Evolutionary conservation across 2,113 vertebrate genomes (phyloP).

Genomic region (Calypte anna): DNA sequence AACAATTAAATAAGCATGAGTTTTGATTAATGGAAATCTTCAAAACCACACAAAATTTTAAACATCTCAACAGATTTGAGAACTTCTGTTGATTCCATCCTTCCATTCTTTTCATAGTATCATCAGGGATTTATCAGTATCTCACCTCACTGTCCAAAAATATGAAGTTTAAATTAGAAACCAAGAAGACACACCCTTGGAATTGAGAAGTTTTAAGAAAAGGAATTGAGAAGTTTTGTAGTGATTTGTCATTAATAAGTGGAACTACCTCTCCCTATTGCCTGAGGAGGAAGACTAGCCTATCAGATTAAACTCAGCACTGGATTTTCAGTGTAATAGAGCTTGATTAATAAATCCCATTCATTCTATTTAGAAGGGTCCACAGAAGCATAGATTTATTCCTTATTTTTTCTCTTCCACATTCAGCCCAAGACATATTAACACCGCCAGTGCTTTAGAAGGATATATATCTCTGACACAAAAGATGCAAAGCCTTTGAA

Average conservation of each 20-base stretch:
- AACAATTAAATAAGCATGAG: background rate
- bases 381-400: background rate
- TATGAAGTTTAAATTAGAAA: background rate
- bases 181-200: background rate
- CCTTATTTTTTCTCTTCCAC: background rate
- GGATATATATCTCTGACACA: background rate
- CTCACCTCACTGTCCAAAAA: background rate
- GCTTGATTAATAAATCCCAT: background rate
- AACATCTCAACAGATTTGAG: background rate
- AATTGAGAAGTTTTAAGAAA: background rate
- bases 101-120: rapidly evolving
- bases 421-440: background rate
- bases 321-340: background rate
- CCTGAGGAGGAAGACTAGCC: background rate
- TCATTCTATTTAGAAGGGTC: background rate
- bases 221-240: background rate
- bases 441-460: background rate
- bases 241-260: background rate
- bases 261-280: rapidly evolving
- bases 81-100: background rate
- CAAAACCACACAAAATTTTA: background rate
- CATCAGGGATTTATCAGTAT: background rate
- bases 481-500: background rate
- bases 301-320: background rate
- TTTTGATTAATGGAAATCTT: background rate